These are phyloP conservation scores for Ondatra zibethicus DNA, from an alignment of 2,113 vertebrate genomes.

Conservation along the genomic window DNA sequence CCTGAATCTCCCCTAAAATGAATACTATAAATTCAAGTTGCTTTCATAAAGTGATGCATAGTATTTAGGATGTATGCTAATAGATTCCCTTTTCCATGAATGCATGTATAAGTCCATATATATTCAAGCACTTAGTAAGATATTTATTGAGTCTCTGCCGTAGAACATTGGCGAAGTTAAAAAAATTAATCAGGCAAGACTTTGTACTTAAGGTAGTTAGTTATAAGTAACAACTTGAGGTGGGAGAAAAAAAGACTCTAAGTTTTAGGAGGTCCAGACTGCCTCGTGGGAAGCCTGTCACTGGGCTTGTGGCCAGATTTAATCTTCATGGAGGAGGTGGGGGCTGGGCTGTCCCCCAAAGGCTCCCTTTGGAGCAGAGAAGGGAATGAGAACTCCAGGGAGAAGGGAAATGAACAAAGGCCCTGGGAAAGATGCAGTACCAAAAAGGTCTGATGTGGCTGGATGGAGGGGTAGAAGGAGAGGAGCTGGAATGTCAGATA, in stretches of 20 bases:
- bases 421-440: fast-evolving
- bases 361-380: neutral
- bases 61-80: constrained; percentile 25
- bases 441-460: neutral
- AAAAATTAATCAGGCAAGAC: constrained; percentile 43
- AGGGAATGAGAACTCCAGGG: neutral
- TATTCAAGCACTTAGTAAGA: constrained; percentile 49
- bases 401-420: neutral
- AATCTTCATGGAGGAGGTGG: neutral
- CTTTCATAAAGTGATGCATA: constrained; percentile 6
- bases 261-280: neutral
- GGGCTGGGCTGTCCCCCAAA: neutral
- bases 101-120: neutral
- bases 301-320: neutral
- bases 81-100: constrained; percentile 21
- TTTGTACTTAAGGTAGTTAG: constrained; percentile 13
- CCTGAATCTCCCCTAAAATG: neutral
- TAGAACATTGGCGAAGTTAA: constrained; percentile 7
- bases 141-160: neutral
- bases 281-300: neutral
- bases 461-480: neutral
- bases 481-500: neutral
- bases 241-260: neutral
- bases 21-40: constrained; percentile 41
- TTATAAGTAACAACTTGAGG: constrained; percentile 26